Evolutionary conservation across 2,797 vertebrate genomes (phyloP).

Genomic region (Glyptemys insculpta): DNA sequence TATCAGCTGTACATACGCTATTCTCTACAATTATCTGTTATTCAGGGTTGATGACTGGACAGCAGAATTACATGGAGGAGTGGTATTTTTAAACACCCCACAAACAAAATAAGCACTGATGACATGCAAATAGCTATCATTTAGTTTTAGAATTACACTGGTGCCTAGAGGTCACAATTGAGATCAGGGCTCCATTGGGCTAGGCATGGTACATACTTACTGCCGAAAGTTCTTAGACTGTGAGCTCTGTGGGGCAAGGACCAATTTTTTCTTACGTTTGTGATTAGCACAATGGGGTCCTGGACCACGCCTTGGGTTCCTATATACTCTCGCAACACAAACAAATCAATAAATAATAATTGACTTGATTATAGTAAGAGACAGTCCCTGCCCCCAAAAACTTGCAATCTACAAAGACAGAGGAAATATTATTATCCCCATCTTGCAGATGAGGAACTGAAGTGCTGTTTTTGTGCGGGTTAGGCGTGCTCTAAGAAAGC

Average conservation of each 20-base stretch:
- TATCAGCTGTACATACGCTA: not conserved
- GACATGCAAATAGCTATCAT: not conserved
- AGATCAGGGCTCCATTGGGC: not conserved
- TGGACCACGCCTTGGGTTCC: not conserved
- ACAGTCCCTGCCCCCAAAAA: not conserved
- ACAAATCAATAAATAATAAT: not conserved
- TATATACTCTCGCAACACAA: not conserved
- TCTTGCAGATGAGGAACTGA: not conserved
- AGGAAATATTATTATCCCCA: not conserved
- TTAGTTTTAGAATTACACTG: not conserved
- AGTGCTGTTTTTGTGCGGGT: not conserved
- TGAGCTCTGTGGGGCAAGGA: too few relatives aligned
- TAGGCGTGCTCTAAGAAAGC: not conserved
- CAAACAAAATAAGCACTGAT: not conserved
- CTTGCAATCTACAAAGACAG: not conserved
- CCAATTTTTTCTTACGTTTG: not conserved
- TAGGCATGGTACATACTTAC: not conserved
- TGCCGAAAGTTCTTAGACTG: too few relatives aligned
- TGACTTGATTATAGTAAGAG: not conserved
- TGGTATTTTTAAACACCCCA: not conserved
- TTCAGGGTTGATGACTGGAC: not conserved
- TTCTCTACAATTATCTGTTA: not conserved
- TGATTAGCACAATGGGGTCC: not conserved
- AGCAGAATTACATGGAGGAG: not conserved
- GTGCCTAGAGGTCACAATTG: not conserved